Conservation (phyloP, 2,797 vertebrate genomes). For the Myotis myotis region DNA sequence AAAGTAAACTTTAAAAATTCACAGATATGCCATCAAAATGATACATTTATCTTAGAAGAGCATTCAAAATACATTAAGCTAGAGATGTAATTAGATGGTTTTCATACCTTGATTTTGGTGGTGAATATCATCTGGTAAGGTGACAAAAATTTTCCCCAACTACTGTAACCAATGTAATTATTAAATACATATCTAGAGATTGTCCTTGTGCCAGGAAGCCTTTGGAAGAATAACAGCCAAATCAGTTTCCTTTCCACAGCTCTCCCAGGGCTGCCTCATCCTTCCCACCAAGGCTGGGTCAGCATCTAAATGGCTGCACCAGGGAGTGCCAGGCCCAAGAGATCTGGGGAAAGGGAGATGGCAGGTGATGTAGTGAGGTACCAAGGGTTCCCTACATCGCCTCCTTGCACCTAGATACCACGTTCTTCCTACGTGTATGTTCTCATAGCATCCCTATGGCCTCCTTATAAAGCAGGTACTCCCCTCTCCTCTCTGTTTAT, state of each 20-base stretch:
- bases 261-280: not conserved
- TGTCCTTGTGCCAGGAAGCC: not conserved
- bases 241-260: not conserved
- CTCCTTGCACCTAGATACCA: not conserved
- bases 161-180: not conserved
- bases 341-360: not conserved
- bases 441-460: not conserved
- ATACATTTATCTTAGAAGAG: constrained; percentile 37
- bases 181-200: not conserved
- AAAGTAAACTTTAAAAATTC: constrained; percentile 37
- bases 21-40: not conserved
- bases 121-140: not conserved
- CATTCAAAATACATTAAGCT: not conserved
- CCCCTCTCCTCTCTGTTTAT: not conserved
- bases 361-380: not conserved
- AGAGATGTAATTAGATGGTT: constrained; percentile 25
- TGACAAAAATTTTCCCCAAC: constrained; percentile 1
- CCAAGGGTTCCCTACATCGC: not conserved
- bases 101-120: not conserved
- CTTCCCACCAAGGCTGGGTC: not conserved
- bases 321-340: not conserved
- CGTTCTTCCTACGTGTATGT: not conserved
- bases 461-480: not conserved
- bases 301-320: not conserved
- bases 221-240: not conserved